Base-by-base conservation (phyloP, 2,113 vertebrate species). In the Anthoscopus minutus region DNA sequence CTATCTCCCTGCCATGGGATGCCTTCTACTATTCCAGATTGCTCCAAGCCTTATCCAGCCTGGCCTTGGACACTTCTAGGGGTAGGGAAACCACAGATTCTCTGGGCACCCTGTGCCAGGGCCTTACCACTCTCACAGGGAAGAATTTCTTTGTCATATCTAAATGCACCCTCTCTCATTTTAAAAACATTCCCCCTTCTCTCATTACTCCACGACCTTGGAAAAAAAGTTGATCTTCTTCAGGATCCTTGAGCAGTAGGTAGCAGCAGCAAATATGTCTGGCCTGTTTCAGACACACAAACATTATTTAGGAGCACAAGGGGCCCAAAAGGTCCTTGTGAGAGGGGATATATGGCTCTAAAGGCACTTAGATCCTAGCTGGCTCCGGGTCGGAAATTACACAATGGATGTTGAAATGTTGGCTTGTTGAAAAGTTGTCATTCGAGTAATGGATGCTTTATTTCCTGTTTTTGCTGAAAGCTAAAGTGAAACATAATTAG, bases 381-480 rank as follows among this genome's bases (percentile, higher is more conserved):
- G 96, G 95, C 93, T 83, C 51, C 31, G 57, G 93, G 87, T 96
- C 97, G 97, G 98, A 98, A 98, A 98, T 98, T 97, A 98, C 98
- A 98, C 97, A 98, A 98, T 97, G 97, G 94, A 97, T 98, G 98
- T 98, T 98, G 98, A 98, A 98, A 98, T 97, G 97, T 67, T 96
- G 97, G 94, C 97, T 97, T 97, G 98, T 94, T 97, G 97, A 98
- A 97, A 97, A 98, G 97, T 97, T 98, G 98, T 98, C 98, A 98
- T 97, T 97, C 5, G 58, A 97, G 96, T 98, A 98, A 98, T 98
- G 97, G 97, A 98, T 98, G 97, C 86, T 96, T 96, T 94, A 94
- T 98, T 98, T 98, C 98, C 98, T 98, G 98, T 98, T 98, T 98
- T 98, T 97, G 95, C 97, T 91, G 89, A 97, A 97, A 98, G 97